These are phyloP conservation scores for Centropus bengalensis DNA, from an alignment of 2,113 vertebrate species.

Conservation along the genomic window DNA sequence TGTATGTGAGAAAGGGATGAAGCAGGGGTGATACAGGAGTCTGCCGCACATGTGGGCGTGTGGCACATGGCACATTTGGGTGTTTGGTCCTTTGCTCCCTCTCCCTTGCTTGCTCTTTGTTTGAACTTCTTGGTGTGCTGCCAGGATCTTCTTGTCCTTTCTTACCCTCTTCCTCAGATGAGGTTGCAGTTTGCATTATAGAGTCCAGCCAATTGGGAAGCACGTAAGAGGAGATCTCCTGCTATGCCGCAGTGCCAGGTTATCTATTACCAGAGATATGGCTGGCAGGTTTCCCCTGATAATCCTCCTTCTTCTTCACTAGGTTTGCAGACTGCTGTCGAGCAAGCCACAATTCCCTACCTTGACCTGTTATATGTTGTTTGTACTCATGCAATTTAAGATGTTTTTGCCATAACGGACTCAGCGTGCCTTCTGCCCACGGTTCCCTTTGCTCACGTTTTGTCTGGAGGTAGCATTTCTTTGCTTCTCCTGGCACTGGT, in stretches of 20 bases:
- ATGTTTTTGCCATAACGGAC: background rate
- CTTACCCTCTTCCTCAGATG: background rate
- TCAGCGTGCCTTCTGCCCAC: background rate
- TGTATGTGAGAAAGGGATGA: background rate
- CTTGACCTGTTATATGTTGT: background rate
- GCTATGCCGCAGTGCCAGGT: background rate
- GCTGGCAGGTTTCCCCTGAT: background rate
- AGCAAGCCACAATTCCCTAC: background rate
- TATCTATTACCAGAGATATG: background rate
- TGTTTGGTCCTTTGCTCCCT: background rate
- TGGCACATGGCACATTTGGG: background rate
- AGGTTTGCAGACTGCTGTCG: background rate
- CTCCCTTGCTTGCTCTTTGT: accelerated
- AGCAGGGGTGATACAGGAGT: background rate
- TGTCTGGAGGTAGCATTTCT: background rate
- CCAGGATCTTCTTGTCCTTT: background rate
- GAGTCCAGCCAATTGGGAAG: background rate
- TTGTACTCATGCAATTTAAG: background rate
- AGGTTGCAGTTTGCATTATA: background rate
- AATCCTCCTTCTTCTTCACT: background rate
- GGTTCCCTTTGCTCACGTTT: background rate
- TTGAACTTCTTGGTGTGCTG: background rate
- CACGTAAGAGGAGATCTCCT: background rate
- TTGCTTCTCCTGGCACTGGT: conserved; percentile 4
- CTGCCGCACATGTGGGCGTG: background rate